Percentiles rank a stretch among this genome's conserved stretches.
Evolutionary conservation across 2,797 vertebrate species (phyloP).

Genomic region (Anguilla marmorata): DNA sequence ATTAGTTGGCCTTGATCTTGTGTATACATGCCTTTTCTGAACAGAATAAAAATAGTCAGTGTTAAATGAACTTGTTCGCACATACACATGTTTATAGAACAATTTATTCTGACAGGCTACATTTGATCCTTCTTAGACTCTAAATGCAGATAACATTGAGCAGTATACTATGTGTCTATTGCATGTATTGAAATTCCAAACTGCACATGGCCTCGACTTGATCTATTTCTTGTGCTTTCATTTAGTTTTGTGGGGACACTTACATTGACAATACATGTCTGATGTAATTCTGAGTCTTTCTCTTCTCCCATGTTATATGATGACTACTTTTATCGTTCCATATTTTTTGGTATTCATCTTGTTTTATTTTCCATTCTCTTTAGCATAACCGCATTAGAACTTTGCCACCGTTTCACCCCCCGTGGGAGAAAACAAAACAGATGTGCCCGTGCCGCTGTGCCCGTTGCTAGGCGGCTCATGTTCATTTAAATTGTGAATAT

Average conservation of each 20-base stretch:
- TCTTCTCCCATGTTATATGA: not conserved
- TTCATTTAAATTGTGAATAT: conserved; percentile 64
- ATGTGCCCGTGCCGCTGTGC: conserved; percentile 47
- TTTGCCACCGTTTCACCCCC: not conserved
- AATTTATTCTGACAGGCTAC: not conserved
- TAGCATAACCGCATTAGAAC: conserved; percentile 21
- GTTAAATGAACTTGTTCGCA: not conserved
- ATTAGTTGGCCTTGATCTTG: not conserved
- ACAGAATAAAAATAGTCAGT: too few relatives aligned
- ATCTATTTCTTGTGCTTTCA: not conserved
- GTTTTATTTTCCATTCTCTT: not conserved
- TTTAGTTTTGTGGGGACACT: not conserved
- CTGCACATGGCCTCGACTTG: conserved; percentile 6
- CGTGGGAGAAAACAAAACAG: not conserved
- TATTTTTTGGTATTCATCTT: not conserved
- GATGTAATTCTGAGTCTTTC: not conserved
- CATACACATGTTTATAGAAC: not conserved
- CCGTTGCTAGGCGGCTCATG: conserved; percentile 60
- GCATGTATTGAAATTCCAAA: not conserved
- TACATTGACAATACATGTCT: not conserved
- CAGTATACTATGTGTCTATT: not conserved
- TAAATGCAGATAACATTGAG: not conserved
- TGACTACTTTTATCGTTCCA: not conserved
- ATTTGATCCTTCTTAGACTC: not conserved
- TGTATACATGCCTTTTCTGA: not conserved